Conservation (phyloP, 2,888 invertebrate genomes). For the Adelognathus sp. region DNA sequence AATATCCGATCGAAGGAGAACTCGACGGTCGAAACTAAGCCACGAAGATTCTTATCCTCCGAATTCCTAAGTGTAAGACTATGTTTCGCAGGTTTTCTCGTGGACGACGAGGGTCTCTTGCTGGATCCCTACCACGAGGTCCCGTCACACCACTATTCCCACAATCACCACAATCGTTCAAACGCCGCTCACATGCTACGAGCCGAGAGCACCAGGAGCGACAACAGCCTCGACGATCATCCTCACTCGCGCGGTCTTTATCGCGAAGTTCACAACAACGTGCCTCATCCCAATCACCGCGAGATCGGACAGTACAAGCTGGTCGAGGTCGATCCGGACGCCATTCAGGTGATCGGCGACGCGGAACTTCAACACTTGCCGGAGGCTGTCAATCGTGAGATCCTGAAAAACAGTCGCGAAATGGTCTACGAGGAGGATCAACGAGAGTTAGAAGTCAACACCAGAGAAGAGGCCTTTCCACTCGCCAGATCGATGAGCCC, state of each 20-base stretch:
- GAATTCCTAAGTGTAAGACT: conserved; percentile 58
- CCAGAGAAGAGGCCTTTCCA: conserved; percentile 58
- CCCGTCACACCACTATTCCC: conserved; percentile 51
- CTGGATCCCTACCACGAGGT: conserved; percentile 62
- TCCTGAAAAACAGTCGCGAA: conserved; percentile 72
- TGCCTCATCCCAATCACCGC: conserved; percentile 56
- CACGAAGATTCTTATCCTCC: not conserved
- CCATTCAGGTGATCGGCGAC: conserved; percentile 72
- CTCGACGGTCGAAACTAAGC: not conserved
- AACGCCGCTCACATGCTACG: conserved; percentile 56
- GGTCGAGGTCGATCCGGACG: conserved; percentile 69
- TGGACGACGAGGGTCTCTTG: conserved; percentile 70
- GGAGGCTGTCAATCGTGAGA: conserved; percentile 72
- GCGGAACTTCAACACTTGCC: conserved; percentile 70
- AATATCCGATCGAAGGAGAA: not conserved
- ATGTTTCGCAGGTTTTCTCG: conserved; percentile 71
- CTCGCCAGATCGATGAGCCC: conserved; percentile 5
- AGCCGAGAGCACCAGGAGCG: conserved; percentile 67
- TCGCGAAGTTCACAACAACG: conserved; percentile 58
- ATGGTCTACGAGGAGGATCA: conserved; percentile 70
- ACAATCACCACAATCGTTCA: conserved; percentile 54
- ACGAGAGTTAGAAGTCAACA: conserved; percentile 51
- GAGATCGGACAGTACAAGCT: conserved; percentile 63
- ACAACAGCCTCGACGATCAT: conserved; percentile 70
- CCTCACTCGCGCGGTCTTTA: conserved; percentile 54